Evolutionary conservation across 2,797 vertebrate genomes (phyloP), one percentile per base, ranked within the genome.

Genomic region (Pelochelys cantorii): DNA sequence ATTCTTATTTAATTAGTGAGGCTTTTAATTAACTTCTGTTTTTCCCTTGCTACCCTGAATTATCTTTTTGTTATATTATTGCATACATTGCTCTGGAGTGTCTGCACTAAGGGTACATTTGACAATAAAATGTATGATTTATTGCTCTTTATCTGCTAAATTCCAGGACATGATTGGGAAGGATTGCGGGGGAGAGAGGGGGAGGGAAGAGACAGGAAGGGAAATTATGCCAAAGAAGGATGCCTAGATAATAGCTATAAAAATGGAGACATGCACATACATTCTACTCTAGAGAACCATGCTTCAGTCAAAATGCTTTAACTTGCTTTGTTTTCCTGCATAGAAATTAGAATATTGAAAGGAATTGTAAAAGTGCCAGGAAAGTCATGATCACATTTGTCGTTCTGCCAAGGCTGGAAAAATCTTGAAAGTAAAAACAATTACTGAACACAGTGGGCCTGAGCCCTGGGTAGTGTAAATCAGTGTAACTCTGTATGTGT

Each of bases 361-460:
- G 78, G 55, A 89, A 83, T 60, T 89, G 17, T 18, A 92, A 84
- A 86, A 90, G 7, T 97, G 93, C 90, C 87, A 90, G 90, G 23
- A 94, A 92, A 96, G 77, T 74, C 92, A 87, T 88, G 57, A 81
- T 65, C n/a, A 85, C 29, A 79, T 93, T 93, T 93, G 71, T 86
- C 92, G 95, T 91, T 92, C 92, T 95, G 88, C 91, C 91, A 92
- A 83, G 53, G 54, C 87, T 23, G 6, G 86, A 88, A 93, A 96
- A 94, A 84, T 54, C 13, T 85, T 85, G 83, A 83, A 91, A 91
- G 29, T 86, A 90, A 96, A 86, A 89, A 59, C 88, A 92, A 86
- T 86, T 87, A 68, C 25, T 37, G 65, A 89, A 86, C 75, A 85
- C 89, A 97, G 80, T 84, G 68, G 87, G 52, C 20, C 54, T 56